Base-by-base conservation (phyloP, 2,888 invertebrate species). In the Monoplex corrugatus region DNA sequence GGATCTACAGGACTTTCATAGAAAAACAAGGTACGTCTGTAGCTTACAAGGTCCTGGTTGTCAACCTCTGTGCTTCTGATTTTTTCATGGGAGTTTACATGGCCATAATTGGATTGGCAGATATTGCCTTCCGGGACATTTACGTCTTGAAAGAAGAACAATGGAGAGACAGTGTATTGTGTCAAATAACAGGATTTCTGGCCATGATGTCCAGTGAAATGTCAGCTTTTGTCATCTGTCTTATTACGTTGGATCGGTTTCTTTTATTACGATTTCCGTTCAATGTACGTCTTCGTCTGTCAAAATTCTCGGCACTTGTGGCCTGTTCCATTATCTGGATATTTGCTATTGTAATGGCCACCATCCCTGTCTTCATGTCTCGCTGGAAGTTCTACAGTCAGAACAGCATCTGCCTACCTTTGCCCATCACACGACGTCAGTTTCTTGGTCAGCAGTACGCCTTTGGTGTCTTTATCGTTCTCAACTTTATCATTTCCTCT, bases 211-310 rank as follows among this genome's bases (percentile, higher is more conserved):
- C 97, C 89, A 97, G 97, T 89, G 97, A 97, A 94, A 97, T 97
- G 3, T 97, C 97, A 0, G 97, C 97, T 1, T 94, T 97, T 90
- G 96, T 97, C 86, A 96, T 97, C 28, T 96, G 97, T 0, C 92
- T 97, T 90, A 97, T 97, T 88, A 97, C 97, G 0, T 96, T 97
- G 96, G 97, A 97, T 94, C 96, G 97, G 28, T 96, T 97, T 92
- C 96, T 97, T 91, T 97, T 97, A 0, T 97, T 97, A 72, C 97
- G 97, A 28, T 96, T 97, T 91, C 97, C 97, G 23, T 45, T 90
- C 38, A 95, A 97, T 83, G 96, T 89, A 23, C 87, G 89, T 28
- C 43, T 91, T 10, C 89, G 90, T 19, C 92, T 95, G 40, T 93
- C 92, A 8, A 80, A 90, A 8, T 91, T 91, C 28, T 91, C 89